phyloP scores from a whole-genome alignment of 2,888 invertebrate species.

The Theretra japonica region DNA sequence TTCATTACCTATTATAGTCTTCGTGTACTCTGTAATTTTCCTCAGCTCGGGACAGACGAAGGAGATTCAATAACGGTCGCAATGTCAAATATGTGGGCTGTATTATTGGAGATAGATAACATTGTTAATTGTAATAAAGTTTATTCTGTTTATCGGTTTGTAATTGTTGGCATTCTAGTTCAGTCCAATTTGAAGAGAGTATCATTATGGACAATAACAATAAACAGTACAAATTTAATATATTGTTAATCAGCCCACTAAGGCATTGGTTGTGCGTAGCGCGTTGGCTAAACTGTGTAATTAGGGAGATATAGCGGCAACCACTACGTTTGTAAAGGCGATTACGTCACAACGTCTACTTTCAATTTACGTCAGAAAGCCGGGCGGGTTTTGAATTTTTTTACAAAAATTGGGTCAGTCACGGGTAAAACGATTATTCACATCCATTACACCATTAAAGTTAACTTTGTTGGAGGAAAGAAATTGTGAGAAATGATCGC shows the following conservation, averaged over 20 bases:
- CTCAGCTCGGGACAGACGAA: background rate
- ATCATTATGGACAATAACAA: background rate
- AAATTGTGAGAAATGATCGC: conserved; percentile 20
- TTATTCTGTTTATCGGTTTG: background rate
- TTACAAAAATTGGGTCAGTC: conserved; percentile 4
- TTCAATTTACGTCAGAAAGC: conserved; percentile 39
- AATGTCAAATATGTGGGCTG: background rate
- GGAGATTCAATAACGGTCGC: background rate
- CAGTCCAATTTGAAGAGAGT: background rate
- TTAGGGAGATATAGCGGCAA: conserved; percentile 11
- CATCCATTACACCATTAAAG: conserved; percentile 6
- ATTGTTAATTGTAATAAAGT: background rate
- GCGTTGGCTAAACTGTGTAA: conserved; percentile 7
- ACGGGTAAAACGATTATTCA: conserved; percentile 16
- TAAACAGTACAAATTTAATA: background rate
- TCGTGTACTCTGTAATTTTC: conserved; percentile 11
- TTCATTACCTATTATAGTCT: conserved; percentile 25
- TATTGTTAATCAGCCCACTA: background rate
- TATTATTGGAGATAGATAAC: conserved; percentile 1
- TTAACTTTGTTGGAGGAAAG: background rate
- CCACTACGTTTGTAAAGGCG: conserved; percentile 17
- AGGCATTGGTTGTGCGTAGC: background rate
- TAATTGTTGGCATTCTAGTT: background rate
- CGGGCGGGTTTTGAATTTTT: conserved; percentile 16
- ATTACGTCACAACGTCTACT: conserved; percentile 37